These are phyloP conservation scores for Aphrocallistes beatrix DNA, from an alignment of 37 sponge, comb jelly and placozoan species.

Conservation along the genomic window DNA sequence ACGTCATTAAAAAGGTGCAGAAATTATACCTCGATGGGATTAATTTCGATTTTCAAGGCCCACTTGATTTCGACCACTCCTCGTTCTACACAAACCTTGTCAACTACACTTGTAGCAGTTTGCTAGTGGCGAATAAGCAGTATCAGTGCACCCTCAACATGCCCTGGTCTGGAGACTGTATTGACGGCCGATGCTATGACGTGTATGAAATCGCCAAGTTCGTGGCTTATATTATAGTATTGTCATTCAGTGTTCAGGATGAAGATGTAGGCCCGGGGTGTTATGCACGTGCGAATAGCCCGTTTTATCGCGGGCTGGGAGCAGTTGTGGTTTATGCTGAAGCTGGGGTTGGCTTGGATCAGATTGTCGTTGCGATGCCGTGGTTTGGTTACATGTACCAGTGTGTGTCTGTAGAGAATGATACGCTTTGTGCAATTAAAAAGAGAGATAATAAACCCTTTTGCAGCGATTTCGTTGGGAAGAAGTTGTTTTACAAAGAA, in stretches of 20 bases:
- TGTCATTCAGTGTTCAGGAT: not conserved
- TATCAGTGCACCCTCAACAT: not conserved
- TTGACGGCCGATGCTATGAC: slow-evolving; percentile 2
- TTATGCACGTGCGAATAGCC: slow-evolving; percentile 6
- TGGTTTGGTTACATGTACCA: slow-evolving; percentile 12
- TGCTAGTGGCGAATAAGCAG: not conserved
- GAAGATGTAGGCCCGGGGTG: not conserved
- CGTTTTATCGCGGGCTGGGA: not conserved
- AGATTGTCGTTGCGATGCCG: not conserved
- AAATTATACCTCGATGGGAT: not conserved
- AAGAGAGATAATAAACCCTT: not conserved
- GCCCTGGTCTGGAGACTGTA: slow-evolving; percentile 10
- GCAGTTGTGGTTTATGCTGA: slow-evolving; percentile 1
- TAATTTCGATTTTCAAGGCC: not conserved
- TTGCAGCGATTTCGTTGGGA: not conserved
- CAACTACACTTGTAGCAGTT: not conserved
- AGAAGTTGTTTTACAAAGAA: not conserved
- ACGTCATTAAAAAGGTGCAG: not conserved
- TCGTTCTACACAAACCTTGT: not conserved
- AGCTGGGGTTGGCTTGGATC: not conserved
- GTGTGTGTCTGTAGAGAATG: not conserved
- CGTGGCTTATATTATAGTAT: not conserved
- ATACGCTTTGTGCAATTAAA: not conserved
- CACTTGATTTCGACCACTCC: not conserved
- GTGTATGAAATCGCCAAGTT: not conserved